These are phyloP conservation scores for Leguminivora glycinivorella DNA, from an alignment of 1,140 invertebrate genomes.

Conservation along the genomic window DNA sequence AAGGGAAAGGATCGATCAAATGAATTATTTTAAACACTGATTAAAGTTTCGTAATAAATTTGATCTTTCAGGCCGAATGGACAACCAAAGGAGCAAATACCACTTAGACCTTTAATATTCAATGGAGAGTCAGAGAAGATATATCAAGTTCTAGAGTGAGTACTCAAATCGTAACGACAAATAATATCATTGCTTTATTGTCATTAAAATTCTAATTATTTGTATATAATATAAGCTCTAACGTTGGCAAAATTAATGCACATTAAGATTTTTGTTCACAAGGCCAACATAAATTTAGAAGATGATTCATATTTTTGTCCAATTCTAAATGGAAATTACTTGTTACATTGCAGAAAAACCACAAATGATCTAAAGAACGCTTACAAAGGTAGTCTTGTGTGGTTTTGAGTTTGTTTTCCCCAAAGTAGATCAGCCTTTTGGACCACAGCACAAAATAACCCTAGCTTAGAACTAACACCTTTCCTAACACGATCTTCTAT, in stretches of 20 bases:
- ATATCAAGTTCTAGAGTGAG: conserved; percentile 86
- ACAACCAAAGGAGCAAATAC: conserved; percentile 84
- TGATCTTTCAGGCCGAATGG: conserved; percentile 60
- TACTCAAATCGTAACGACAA: conserved; percentile 47
- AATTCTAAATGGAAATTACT: conserved; percentile 48
- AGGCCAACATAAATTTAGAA: neutral
- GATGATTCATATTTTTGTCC: conserved; percentile 30
- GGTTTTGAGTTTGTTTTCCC: conserved; percentile 46
- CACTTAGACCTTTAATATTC: conserved; percentile 86
- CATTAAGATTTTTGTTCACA: neutral
- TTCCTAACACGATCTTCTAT: conserved; percentile 44
- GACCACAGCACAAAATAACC: conserved; percentile 29
- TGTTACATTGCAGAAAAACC: conserved; percentile 71
- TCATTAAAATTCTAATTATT: conserved; percentile 1
- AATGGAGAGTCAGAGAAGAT: conserved; percentile 83
- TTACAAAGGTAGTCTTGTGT: conserved; percentile 72
- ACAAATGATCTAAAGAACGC: conserved; percentile 76
- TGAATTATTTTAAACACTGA: too few species aligned
- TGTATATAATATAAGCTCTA: conserved; percentile 17
- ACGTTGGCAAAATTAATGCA: neutral
- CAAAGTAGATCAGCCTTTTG: conserved; percentile 12
- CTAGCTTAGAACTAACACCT: conserved; percentile 39
- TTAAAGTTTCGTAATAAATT: neutral
- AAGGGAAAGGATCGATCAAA: too few species aligned
- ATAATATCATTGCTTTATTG: conserved; percentile 5